Conservation (phyloP, 1,140 invertebrate species). For the Drosophila saltans region DNA sequence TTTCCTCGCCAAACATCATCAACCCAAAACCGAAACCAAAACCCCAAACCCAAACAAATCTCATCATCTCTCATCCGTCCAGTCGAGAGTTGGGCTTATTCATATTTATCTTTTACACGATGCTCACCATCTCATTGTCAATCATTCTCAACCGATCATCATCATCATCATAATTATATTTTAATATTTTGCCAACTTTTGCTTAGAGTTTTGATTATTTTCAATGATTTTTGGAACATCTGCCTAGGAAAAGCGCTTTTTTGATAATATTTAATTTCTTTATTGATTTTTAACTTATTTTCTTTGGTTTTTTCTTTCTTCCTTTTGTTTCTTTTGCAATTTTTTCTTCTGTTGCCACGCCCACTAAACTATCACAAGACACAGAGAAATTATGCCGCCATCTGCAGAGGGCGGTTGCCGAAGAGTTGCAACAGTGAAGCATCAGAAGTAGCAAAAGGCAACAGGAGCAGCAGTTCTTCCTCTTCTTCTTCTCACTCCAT, state of each 20-base stretch:
- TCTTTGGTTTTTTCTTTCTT: slow-evolving; percentile 10
- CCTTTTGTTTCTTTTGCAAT: slow-evolving; percentile 36
- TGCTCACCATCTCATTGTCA: slow-evolving; percentile 27
- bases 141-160: neutral
- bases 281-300: slow-evolving; percentile 34
- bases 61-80: slow-evolving; percentile 32
- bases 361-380: slow-evolving; percentile 22
- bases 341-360: slow-evolving; percentile 40
- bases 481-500: slow-evolving; percentile 10
- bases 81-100: neutral
- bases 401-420: slow-evolving; percentile 12
- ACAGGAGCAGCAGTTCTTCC: neutral
- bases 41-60: slow-evolving; percentile 12
- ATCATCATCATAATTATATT: neutral
- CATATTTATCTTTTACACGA: slow-evolving; percentile 18
- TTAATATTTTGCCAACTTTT: slow-evolving; percentile 34
- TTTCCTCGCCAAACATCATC: neutral
- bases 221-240: slow-evolving; percentile 11
- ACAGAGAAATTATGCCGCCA: slow-evolving; percentile 44
- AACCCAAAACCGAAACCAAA: neutral
- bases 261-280: slow-evolving; percentile 38
- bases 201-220: neutral
- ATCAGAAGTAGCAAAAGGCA: slow-evolving; percentile 35
- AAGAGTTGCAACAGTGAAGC: slow-evolving; percentile 23
- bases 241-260: slow-evolving; percentile 36